Evolutionary conservation across 1,140 invertebrate genomes (phyloP), one percentile per base, ranked within the genome.

Genomic region (Lordiphosa clarofinis): DNA sequence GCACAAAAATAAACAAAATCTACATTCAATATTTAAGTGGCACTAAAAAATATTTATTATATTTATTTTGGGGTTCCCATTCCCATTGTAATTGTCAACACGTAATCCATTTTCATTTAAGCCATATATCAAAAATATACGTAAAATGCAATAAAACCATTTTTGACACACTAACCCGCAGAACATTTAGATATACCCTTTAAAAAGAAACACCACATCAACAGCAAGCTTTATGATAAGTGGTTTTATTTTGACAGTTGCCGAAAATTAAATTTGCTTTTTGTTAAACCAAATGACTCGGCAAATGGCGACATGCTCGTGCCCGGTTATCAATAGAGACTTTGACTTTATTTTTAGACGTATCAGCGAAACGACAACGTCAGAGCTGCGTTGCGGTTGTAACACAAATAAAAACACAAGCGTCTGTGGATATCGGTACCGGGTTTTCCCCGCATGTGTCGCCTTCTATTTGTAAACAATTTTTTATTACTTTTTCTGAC

Each of bases 41-140:
- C 50, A 43, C 38, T 10, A 24, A 21, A 21, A 28, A 15, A 21
- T 13, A 37, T 38, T 56, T 40, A 47, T 47, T 55, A 44, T 33
- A n/a, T n/a, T 35, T 42, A 21, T 10, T 19, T 47, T 33, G 6
- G 15, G 42, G 9, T 50, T 53, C 61, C 58, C 57, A 65, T 50
- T 49, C 61, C 56, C 55, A 65, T 66, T 81, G 75, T 70, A 76
- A 84, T 73, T 82, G 73, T 68, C 57, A 50, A 70, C 76, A 82
- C 76, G 78, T 82, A 24, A 24, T 24, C 21, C 21, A 24, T 24
- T 24, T 24, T 24, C 5, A 24, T 24, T 24, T 24, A 5, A 24
- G 21, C 21, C 4, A 24, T 24, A 24, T 24, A 5, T 24, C 4
- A 13, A 39, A 39, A 3, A 39, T 5, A 39, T 24, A 24, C 4